Conservation (phyloP, 2,113 vertebrate species). For the Corythoichthys haematopterus region DNA sequence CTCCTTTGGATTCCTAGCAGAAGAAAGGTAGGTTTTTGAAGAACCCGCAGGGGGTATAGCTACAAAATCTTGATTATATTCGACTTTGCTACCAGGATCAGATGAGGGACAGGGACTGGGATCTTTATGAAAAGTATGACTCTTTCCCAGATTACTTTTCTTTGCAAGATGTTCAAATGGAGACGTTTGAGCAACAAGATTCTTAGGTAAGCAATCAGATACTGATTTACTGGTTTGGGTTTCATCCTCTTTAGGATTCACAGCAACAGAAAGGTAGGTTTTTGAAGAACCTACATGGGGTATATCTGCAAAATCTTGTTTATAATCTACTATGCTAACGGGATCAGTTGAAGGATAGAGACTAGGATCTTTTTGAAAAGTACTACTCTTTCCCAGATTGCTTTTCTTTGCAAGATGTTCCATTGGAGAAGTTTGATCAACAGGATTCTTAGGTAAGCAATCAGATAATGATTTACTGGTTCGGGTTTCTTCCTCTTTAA, state of each 20-base stretch:
- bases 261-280: background rate
- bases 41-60: background rate
- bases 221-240: conserved; percentile 4
- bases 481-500: background rate
- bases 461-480: background rate
- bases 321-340: background rate
- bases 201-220: too few species aligned
- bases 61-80: background rate
- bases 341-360: background rate
- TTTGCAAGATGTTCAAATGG: background rate
- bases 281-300: background rate
- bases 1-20: background rate
- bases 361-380: background rate
- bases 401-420: background rate
- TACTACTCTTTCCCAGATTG: background rate
- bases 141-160: background rate
- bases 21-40: background rate
- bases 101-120: background rate
- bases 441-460: background rate
- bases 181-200: background rate
- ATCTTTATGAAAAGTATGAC: background rate
- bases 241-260: background rate
- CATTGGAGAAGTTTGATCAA: background rate
- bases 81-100: background rate
- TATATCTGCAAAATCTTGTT: background rate